Conservation (phyloP, 2,888 invertebrate genomes). For the Heliconius erato region DNA sequence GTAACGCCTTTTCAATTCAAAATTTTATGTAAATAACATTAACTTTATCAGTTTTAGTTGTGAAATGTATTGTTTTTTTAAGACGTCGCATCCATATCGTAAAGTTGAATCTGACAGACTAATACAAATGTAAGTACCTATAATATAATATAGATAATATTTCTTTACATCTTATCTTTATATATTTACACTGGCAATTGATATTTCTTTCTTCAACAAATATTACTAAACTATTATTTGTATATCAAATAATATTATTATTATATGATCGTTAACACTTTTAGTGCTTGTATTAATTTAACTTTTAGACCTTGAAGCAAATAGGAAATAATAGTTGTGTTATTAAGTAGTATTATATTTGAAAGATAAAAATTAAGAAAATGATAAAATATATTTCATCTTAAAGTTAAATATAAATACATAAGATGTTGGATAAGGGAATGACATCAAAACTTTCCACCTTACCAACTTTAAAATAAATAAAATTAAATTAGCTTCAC, state of each 20-base stretch:
- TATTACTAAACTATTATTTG: too few species aligned
- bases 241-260: not conserved
- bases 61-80: not conserved
- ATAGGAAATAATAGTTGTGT: not conserved
- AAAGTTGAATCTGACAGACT: not conserved
- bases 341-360: not conserved
- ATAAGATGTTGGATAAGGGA: too few species aligned
- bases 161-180: conserved; percentile 34
- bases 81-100: not conserved
- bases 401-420: not conserved
- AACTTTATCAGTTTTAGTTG: not conserved
- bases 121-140: not conserved
- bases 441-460: not conserved
- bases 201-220: not conserved
- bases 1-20: not conserved
- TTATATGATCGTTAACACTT: not conserved
- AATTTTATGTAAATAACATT: not conserved
- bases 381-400: not conserved
- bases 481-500: too few species aligned
- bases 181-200: conserved; percentile 32
- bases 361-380: not conserved
- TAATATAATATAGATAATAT: conserved; percentile 3
- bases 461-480: not conserved
- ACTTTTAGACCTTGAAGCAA: not conserved
- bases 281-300: too few species aligned